Conservation (phyloP, 1,140 invertebrate genomes). For the Diachasmimorpha longicaudata region DNA sequence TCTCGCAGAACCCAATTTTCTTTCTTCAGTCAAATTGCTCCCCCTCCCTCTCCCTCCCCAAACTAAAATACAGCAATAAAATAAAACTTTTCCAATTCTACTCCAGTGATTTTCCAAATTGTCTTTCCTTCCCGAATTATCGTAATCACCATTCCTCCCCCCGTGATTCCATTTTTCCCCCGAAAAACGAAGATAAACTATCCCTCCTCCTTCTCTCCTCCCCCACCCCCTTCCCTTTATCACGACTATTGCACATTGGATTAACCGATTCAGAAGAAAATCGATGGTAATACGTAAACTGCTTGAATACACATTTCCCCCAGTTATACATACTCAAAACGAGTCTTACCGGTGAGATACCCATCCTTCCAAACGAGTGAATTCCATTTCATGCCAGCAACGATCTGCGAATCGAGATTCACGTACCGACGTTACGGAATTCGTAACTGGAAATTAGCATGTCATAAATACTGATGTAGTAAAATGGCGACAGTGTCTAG, state of each 20-base stretch:
- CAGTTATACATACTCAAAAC: conserved; percentile 5
- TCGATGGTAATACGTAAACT: background rate
- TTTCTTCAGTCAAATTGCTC: no score
- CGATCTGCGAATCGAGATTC: conserved; percentile 38
- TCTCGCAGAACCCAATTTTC: no score
- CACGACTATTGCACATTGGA: background rate
- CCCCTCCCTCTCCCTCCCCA: no score
- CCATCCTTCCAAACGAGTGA: conserved; percentile 47
- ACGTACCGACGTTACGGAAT: conserved; percentile 51
- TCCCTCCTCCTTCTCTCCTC: conserved; percentile 18
- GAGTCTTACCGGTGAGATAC: background rate
- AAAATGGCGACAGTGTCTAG: background rate
- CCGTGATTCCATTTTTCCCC: background rate
- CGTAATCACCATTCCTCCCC: background rate
- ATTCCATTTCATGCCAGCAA: conserved; percentile 28
- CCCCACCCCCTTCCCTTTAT: background rate
- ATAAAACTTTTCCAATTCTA: background rate
- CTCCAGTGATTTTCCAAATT: background rate
- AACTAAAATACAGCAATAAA: no score
- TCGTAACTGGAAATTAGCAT: conserved; percentile 60
- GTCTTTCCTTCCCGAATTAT: background rate
- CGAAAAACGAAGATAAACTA: background rate
- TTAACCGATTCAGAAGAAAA: conserved; percentile 15
- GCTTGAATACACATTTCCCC: background rate
- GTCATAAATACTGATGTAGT: conserved; percentile 58